Evolutionary conservation across 1,140 invertebrate species (phyloP), one percentile per base, ranked within the genome.

Genomic region (Drosophila simulans): DNA sequence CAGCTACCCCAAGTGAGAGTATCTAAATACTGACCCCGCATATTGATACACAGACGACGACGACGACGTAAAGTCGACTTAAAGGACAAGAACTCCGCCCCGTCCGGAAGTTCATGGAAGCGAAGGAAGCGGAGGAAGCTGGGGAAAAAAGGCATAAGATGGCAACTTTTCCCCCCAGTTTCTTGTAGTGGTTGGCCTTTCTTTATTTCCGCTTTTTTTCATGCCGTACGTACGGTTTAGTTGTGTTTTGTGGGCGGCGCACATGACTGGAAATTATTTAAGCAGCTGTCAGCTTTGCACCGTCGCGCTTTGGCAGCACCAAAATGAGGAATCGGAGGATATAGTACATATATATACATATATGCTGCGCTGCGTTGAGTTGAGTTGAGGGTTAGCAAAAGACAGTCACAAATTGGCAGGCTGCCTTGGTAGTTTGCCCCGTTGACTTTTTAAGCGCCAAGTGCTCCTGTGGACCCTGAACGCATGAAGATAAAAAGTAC

Each of bases 231-330:
- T 77, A 69, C 52, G 73, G 63, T 69, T 77, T 77, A 77, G 74
- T 77, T 77, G 74, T 77, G 73, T 77, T 77, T 77, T 77, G 74
- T 77, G 74, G 74, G 74, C 73, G 73, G 73, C 74, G 74, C 74
- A 77, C 74, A 77, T 77, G 74, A 77, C 74, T 77, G 74, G 74
- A 77, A 77, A 77, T 77, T 77, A 77, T 77, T 77, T 77, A 77
- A 77, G 74, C 74, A 77, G 74, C 74, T 77, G 74, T 77, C 74
- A 77, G 74, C 74, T 77, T 77, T 77, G 74, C 74, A 77, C 73
- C 74, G 73, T 77, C 73, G 74, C 74, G 73, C 74, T 69, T 69
- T 76, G 73, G 49, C 63, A 77, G 54, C 39, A 68, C 73, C 73
- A 43, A 76, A 59, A 57, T 55, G 60, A 59, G 53, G 49, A 48